Evolutionary conservation across 2,797 vertebrate genomes (phyloP), one percentile per base, ranked within the genome.

Genomic region (Dryobates pubescens): DNA sequence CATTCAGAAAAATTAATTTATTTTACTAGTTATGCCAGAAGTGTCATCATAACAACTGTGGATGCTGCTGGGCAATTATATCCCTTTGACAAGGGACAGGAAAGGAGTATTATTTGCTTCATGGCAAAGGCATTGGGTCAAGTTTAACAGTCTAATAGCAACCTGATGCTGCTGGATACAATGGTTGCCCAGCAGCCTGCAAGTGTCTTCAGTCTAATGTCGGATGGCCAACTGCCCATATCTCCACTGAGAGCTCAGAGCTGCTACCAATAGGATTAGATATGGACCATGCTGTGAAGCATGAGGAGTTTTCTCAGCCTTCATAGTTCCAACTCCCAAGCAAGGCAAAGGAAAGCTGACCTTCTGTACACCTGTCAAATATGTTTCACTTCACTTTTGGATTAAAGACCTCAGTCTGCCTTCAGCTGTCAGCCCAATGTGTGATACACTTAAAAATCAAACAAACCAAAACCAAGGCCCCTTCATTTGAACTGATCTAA

Each of bases 1-100:
- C 59, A 67, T 91, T 83, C 17, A 49, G 69, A 80, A 85, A 85
- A 96, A 92, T 41, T 53, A 83, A 94, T 67, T 85, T 81, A 72
- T 81, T 85, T 86, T 57, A 79, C 11, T 53, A 93, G 38, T 45
- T 63, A 78, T 26, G 30, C 53, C 73, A 73, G 38, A 53, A 86
- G 10, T 67, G 22, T 67, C 63, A 89, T 65, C 1, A 0, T 41
- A 9, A 27, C 41, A 81, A 51, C 59, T 51, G 56, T 36, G 59
- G 32, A n/a, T 74, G 64, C 88, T 93, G 47, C 43, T 73, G 85
- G 78, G 43, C 51, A 80, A 63, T 41, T 57, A 45, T 7, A 59
- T 6, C 51, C 63, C 13, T 45, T 77, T 70, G 47, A 43, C 41
- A 63, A 69, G 49, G 41, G 65, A 76, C 47, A 71, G 69, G 71